Evolutionary conservation across 2,113 vertebrate species (phyloP).

Genomic region (Phyllostomus discolor): DNA sequence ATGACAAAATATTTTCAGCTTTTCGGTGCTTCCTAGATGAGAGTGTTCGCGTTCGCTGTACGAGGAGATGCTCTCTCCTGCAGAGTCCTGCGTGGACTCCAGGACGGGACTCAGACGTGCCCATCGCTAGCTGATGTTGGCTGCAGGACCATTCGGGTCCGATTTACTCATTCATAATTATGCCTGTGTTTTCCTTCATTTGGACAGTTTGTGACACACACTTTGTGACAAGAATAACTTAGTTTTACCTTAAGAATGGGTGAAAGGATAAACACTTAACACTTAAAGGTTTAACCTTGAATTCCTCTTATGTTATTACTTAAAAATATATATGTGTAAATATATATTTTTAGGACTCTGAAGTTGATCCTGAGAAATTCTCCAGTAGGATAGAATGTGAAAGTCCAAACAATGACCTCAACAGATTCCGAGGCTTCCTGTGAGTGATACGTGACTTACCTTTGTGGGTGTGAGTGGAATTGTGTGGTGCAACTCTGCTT

Average conservation of each 20-base stretch:
- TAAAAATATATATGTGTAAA: not conserved
- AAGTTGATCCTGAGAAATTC: slow-evolving; percentile 90
- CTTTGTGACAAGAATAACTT: not conserved
- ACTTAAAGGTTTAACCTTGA: not conserved
- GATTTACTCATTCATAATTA: not conserved
- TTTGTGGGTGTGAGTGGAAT: not conserved
- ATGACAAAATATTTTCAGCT: not conserved
- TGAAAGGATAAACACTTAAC: not conserved
- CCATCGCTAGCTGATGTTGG: not conserved
- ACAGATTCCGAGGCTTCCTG: slow-evolving; percentile 91
- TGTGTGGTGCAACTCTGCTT: not conserved
- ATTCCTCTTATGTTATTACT: slow-evolving; percentile 36
- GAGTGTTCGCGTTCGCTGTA: not conserved
- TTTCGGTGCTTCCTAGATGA: not conserved
- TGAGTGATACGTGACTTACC: slow-evolving; percentile 80
- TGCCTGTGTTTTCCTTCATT: not conserved
- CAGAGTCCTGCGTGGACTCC: not conserved
- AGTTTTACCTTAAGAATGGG: not conserved
- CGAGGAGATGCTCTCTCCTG: not conserved
- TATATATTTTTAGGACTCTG: slow-evolving; percentile 79
- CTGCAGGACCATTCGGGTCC: not conserved
- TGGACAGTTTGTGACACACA: not conserved
- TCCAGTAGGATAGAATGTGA: slow-evolving; percentile 92
- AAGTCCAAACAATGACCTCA: slow-evolving; percentile 92
- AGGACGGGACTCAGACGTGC: not conserved